Conservation (phyloP, 2,797 vertebrate genomes). For the Leuciscus waleckii region DNA sequence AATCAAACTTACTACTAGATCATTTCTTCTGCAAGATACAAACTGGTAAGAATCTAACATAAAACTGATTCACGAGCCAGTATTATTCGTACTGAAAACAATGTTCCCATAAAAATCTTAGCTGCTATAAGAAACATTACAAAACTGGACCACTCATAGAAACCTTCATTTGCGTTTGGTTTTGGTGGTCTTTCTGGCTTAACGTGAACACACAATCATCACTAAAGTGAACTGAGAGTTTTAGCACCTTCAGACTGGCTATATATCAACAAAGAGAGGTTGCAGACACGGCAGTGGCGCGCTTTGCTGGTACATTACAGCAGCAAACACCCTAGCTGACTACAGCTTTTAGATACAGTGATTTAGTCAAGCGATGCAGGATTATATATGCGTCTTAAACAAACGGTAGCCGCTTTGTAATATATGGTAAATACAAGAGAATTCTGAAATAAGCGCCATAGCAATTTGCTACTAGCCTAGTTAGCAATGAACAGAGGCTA, state of each 20-base stretch:
- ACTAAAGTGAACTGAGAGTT: not conserved
- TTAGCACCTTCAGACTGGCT: not conserved
- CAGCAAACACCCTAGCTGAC: not conserved
- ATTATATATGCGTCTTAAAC: not conserved
- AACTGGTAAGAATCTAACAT: not conserved
- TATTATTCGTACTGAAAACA: not conserved
- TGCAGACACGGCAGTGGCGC: slow-evolving; percentile 15
- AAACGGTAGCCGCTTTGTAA: not conserved
- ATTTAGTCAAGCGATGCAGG: not conserved
- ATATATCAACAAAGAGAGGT: slow-evolving; percentile 23
- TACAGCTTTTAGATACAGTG: not conserved
- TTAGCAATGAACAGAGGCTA: slow-evolving; percentile 39
- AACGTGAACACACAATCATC: not conserved
- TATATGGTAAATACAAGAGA: not conserved
- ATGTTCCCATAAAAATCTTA: not conserved
- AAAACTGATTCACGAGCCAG: not conserved
- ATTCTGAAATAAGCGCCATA: not conserved
- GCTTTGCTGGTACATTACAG: slow-evolving; percentile 4
- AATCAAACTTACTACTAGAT: not conserved
- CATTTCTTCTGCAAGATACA: not conserved
- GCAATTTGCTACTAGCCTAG: slow-evolving; percentile 2
- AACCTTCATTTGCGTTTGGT: not conserved
- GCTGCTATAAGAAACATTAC: not conserved
- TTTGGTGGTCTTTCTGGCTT: not conserved
- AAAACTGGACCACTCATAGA: not conserved